Evolutionary conservation across 23 tunicate species (phyloP), one percentile per base, ranked within the genome.

Genomic region (Ciona savignyi): DNA sequence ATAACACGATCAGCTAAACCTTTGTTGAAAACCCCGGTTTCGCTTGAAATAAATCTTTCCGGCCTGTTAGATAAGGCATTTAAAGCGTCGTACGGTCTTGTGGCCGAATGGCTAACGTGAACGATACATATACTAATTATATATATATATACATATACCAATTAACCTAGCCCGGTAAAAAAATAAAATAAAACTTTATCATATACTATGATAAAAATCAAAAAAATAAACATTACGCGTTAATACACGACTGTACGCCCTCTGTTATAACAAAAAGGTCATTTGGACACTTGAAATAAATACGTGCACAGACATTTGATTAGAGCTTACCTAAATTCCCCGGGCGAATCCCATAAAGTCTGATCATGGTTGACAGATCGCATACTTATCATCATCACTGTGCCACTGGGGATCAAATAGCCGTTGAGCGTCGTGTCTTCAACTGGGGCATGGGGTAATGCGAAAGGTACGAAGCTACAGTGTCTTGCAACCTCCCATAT

Each of bases 281-380:
- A 42, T 42, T 42, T 15, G 11, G 15, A 42, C 9, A 6, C 15
- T 42, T 42, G 56, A 42, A 42, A 15, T 42, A 42, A 9, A 42
- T 42, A 6, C 15, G 56, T 9, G 56, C 56, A 42, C 56, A 15
- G n/a, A n/a, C 15, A 42, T 42, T 15, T 42, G 56, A 6, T 42
- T 42, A 42, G 9, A 42, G 15, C 56, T 72, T 29, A 77, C 81
- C 81, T 34, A 67, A 85, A 85, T 61, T 33, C 34, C n/a, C 66
- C 79, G 4, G 79, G 90, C 64, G 66, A 48, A 20, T 65, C 64
- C 83, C 83, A 85, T 15, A 34, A 51, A 29, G 29, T 65, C 23
- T 21, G 28, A 33, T 85, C 90, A 26, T 70, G 27, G 77, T 85
- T 85, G 25, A 85, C 63, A 4, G 90, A 85, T 74, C 77, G 69